Evolutionary conservation across 2,113 vertebrate genomes (phyloP).

Genomic region (Emydocephalus ijimae): DNA sequence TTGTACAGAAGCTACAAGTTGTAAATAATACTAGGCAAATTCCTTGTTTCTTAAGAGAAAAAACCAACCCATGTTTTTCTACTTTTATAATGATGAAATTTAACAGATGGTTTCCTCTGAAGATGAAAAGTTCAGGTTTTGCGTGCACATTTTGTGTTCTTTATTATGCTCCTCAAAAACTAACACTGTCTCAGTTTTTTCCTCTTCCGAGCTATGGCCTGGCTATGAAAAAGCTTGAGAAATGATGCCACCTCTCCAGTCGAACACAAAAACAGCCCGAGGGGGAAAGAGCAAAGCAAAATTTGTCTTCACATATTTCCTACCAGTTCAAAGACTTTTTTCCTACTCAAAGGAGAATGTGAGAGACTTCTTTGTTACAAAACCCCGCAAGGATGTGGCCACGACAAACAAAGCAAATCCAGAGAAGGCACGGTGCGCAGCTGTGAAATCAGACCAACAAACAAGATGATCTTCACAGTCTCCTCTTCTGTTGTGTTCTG

Average conservation of each 20-base stretch:
- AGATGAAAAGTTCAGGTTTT: constrained; percentile 21
- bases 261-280: neutral
- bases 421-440: constrained; percentile 38
- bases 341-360: constrained; percentile 13
- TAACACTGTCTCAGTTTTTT: constrained; percentile 74
- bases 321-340: constrained; percentile 59
- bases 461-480: constrained; percentile 42
- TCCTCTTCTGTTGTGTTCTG: constrained; percentile 1
- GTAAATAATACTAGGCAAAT: constrained; percentile 31
- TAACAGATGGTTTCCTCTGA: constrained; percentile 22
- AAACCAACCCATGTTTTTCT: constrained; percentile 53
- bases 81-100: constrained; percentile 54
- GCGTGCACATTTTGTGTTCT: neutral
- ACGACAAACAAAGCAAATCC: neutral
- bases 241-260: constrained; percentile 16
- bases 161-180: constrained; percentile 41
- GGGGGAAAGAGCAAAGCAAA: constrained; percentile 4
- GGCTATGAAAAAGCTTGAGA: constrained; percentile 23
- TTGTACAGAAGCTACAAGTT: constrained; percentile 29
- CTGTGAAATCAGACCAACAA: neutral
- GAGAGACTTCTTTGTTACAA: constrained; percentile 4
- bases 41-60: constrained; percentile 58
- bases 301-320: neutral
- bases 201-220: constrained; percentile 32
- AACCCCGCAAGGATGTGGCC: neutral